Percentiles rank a stretch among this genome's conserved stretches.
These are phyloP conservation scores for Probaryconus sp. DNA, from an alignment of 1,140 invertebrate genomes.

Conservation along the genomic window DNA sequence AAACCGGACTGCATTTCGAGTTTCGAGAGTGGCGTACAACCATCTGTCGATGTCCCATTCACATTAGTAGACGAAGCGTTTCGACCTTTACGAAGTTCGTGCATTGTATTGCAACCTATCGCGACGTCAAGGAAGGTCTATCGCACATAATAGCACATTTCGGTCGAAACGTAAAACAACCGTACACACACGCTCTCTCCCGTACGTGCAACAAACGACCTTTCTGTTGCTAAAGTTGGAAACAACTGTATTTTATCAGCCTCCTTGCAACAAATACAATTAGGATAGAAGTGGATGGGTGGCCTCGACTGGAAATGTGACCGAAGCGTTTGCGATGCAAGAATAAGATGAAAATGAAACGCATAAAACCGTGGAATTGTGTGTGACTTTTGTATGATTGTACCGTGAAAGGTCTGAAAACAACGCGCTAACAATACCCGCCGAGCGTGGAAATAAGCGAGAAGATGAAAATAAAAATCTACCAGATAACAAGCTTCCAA, in stretches of 20 bases:
- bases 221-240: constrained; percentile 43
- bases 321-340: constrained; percentile 27
- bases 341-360: constrained; percentile 27
- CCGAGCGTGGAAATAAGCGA: too few relatives aligned
- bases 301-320: constrained; percentile 40
- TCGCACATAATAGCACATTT: constrained; percentile 51
- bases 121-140: constrained; percentile 46
- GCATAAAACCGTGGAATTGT: too few relatives aligned
- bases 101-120: constrained; percentile 48
- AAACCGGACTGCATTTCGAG: constrained; percentile 49
- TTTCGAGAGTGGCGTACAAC: constrained; percentile 44
- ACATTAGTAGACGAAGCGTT: constrained; percentile 54
- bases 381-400: too few relatives aligned
- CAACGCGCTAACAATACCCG: too few relatives aligned
- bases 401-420: too few relatives aligned
- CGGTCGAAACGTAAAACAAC: constrained; percentile 44
- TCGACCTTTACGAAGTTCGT: constrained; percentile 48
- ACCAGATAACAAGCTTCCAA: too few relatives aligned
- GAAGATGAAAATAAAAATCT: too few relatives aligned
- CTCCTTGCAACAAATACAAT: constrained; percentile 37
- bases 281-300: constrained; percentile 42
- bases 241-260: constrained; percentile 55
- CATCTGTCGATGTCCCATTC: constrained; percentile 59
- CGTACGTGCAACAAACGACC: constrained; percentile 48
- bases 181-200: constrained; percentile 25